phyloP scores from a whole-genome alignment of 1,140 invertebrate species.

The Melipona quadrifasciata region DNA sequence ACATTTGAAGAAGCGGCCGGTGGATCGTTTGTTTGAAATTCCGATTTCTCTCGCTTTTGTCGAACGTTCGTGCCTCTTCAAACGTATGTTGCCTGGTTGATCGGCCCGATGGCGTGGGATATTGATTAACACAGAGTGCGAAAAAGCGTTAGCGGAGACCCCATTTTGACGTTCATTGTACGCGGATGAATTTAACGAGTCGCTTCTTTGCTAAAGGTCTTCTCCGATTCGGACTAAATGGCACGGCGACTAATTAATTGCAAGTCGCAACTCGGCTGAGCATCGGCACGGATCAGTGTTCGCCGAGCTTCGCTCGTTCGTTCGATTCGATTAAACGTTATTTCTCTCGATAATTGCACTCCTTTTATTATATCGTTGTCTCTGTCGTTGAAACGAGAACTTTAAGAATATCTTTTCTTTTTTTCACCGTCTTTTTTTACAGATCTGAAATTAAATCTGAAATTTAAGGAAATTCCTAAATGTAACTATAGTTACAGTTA shows the following conservation, averaged over 20 bases:
- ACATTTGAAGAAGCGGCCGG: too few relatives aligned
- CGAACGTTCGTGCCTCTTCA: background rate
- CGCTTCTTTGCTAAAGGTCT: background rate
- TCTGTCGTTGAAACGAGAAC: background rate
- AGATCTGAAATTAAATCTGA: background rate
- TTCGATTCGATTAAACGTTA: background rate
- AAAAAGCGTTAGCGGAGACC: background rate
- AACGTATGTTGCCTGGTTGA: background rate
- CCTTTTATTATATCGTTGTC: background rate
- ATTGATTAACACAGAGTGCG: background rate
- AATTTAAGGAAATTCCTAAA: too few relatives aligned
- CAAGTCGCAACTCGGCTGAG: background rate
- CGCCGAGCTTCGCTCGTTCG: background rate
- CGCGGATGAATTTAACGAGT: background rate
- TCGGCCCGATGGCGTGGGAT: background rate
- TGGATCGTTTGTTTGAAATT: background rate
- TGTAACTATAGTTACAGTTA: too few relatives aligned
- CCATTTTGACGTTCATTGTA: background rate
- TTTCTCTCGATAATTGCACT: background rate
- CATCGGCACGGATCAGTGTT: background rate
- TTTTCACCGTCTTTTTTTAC: background rate
- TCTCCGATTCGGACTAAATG: slow-evolving; percentile 11
- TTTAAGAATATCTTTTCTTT: background rate
- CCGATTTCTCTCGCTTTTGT: background rate
- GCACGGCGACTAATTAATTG: slow-evolving; percentile 1